A percentile compares a stretch with the other conserved stretches of the same genome.
phyloP scores from a whole-genome alignment of 2,888 invertebrate genomes.

The Metacarcinus magister region DNA sequence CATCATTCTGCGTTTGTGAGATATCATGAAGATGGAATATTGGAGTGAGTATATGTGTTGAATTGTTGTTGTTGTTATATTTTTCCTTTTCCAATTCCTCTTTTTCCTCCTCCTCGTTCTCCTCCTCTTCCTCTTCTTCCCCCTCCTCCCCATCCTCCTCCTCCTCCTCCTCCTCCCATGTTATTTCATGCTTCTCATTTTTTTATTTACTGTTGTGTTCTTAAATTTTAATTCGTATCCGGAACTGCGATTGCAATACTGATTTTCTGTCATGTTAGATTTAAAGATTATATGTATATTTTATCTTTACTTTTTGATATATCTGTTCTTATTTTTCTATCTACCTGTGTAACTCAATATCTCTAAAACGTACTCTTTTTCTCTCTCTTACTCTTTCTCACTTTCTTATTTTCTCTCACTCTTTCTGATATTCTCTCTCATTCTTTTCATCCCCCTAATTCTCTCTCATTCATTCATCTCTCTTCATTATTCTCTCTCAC shows the following conservation, averaged over 20 bases:
- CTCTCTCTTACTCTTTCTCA: not conserved
- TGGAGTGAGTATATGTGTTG: constrained; percentile 54
- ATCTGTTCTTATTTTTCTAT: not conserved
- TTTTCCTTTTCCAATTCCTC: too few relatives aligned
- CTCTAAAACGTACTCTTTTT: not conserved
- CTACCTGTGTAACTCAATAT: not conserved
- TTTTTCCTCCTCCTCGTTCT: too few relatives aligned
- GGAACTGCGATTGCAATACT: too few relatives aligned
- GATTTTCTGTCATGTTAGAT: not conserved
- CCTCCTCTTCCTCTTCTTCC: too few relatives aligned
- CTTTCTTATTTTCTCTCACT: not conserved
- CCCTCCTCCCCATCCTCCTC: too few relatives aligned
- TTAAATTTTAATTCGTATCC: too few relatives aligned
- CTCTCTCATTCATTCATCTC: not conserved
- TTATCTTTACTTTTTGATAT: not conserved
- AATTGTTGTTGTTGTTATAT: not conserved
- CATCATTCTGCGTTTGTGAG: constrained; percentile 57
- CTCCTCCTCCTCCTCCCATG: not conserved
- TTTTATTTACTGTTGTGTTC: not conserved
- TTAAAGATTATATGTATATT: not conserved
- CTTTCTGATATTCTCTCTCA: not conserved
- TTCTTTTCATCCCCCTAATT: not conserved
- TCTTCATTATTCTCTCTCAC: not conserved
- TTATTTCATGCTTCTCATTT: not conserved
- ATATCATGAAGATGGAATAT: constrained; percentile 56